Percentiles rank a stretch among this genome's conserved stretches.
These are phyloP conservation scores for Mamestra configurata DNA, from an alignment of 1,140 invertebrate species.

Conservation along the genomic window DNA sequence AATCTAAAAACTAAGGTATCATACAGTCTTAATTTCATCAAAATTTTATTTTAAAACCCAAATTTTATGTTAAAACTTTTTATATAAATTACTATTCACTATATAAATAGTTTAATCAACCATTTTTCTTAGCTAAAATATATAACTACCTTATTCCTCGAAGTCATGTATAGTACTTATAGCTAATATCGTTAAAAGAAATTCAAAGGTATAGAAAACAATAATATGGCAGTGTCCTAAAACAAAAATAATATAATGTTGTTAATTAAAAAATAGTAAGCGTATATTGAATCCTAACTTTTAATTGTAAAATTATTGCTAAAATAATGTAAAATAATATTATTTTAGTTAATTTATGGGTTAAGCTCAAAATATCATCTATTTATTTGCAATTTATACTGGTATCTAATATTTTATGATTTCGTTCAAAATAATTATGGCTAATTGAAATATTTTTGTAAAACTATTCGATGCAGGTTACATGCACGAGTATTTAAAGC, in stretches of 20 bases:
- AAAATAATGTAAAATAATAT: constrained; percentile 10
- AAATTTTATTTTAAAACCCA: constrained; percentile 58
- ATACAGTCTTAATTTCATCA: constrained; percentile 73
- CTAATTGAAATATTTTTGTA: constrained; percentile 35
- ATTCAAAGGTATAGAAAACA: constrained; percentile 49
- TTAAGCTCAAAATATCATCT: constrained; percentile 29
- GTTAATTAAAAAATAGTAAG: constrained; percentile 60
- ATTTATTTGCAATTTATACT: constrained; percentile 18
- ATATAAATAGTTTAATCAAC: constrained; percentile 53
- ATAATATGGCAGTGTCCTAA: constrained; percentile 79
- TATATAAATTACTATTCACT: constrained; percentile 55
- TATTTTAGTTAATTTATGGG: not conserved
- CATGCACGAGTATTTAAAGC: constrained; percentile 43
- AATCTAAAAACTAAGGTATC: constrained; percentile 52
- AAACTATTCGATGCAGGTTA: constrained; percentile 37
- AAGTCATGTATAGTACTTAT: constrained; percentile 22
- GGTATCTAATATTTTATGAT: constrained; percentile 17
- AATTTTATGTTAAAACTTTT: constrained; percentile 46
- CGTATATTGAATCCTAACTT: constrained; percentile 49
- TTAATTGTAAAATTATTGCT: constrained; percentile 43
- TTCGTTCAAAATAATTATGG: constrained; percentile 35
- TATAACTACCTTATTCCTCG: constrained; percentile 43
- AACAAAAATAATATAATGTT: constrained; percentile 51
- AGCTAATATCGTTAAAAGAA: constrained; percentile 38
- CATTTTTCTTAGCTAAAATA: constrained; percentile 33